These are phyloP conservation scores for Ellobium chinense DNA, from an alignment of 2,888 invertebrate genomes.

Conservation along the genomic window DNA sequence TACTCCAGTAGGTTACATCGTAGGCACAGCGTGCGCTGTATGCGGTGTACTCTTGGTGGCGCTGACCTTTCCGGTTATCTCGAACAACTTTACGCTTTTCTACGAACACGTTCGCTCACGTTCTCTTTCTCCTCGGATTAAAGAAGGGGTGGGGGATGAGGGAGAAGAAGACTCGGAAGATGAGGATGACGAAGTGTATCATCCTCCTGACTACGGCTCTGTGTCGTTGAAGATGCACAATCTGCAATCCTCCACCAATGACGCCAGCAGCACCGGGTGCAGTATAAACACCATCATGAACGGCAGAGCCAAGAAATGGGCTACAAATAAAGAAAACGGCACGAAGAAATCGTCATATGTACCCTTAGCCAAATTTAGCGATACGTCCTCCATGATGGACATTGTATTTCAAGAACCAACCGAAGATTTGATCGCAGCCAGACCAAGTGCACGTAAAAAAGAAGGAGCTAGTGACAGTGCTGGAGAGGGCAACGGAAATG, in stretches of 20 bases:
- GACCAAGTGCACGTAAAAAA: not conserved
- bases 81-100: slow-evolving; percentile 78
- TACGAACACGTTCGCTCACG: slow-evolving; percentile 76
- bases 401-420: slow-evolving; percentile 51
- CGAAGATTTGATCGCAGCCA: not conserved
- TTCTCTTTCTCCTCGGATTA: slow-evolving; percentile 50
- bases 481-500: too few relatives aligned
- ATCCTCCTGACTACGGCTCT: slow-evolving; percentile 26
- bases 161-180: slow-evolving; percentile 40
- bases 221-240: slow-evolving; percentile 30
- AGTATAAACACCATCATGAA: not conserved
- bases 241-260: not conserved
- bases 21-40: slow-evolving; percentile 75
- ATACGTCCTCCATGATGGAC: slow-evolving; percentile 66
- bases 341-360: slow-evolving; percentile 37
- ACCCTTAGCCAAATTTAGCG: slow-evolving; percentile 52
- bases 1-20: slow-evolving; percentile 72
- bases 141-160: slow-evolving; percentile 23
- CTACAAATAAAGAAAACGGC: not conserved
- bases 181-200: not conserved
- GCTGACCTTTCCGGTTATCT: slow-evolving; percentile 77
- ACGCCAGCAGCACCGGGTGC: not conserved
- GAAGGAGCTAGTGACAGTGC: not conserved
- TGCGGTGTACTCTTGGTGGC: slow-evolving; percentile 76
- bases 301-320: not conserved